Evolutionary conservation across 2,113 vertebrate genomes (phyloP), one percentile per base, ranked within the genome.

Genomic region (Syngnathus scovelli): DNA sequence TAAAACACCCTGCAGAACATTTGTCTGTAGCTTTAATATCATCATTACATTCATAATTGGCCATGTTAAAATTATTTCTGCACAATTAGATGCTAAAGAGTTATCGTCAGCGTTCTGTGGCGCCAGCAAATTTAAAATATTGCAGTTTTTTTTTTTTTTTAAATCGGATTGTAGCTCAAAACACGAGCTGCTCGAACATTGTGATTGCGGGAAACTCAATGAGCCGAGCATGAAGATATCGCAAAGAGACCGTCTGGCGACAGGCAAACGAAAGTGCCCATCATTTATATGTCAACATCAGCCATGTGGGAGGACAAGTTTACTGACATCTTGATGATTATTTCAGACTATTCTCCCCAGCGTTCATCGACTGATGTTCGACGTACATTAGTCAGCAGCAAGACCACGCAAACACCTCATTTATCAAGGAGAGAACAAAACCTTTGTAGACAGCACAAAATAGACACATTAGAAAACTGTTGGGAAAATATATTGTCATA

Each of bases 281-380:
- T 88, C 85, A 89, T 87, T 88, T 89, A 86, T 78, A 79, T 87
- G 85, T 87, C 86, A 88, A 86, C 87, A 83, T 83, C 83, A 85
- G 83, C 82, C 78, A 75, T 86, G 87, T 87, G 88, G 87, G 87
- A 87, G 88, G 88, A 89, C 87, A 88, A 83, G 78, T 84, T 84
- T 90, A 90, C 88, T 87, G 88, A 84, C 88, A 88, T 86, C 72
- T 81, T 87, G 87, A 88, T 89, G 88, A 88, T 90, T 78, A 78
- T 78, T 74, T 74, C 79, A 78, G 83, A 83, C 87, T 80, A 76
- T 78, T 88, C 76, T 83, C 41, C 81, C 76, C 68, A 16, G 70
- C 76, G 72, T 77, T 78, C 80, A 87, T 88, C 72, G 79, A 86
- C 82, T 79, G 84, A 66, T 69, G 61, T 77, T 84, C 81, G 74